A percentile compares a stretch with the other conserved stretches of the same genome.
These are phyloP conservation scores for Macroteleia sp. DNA, from an alignment of 2,888 invertebrate genomes.

Conservation along the genomic window DNA sequence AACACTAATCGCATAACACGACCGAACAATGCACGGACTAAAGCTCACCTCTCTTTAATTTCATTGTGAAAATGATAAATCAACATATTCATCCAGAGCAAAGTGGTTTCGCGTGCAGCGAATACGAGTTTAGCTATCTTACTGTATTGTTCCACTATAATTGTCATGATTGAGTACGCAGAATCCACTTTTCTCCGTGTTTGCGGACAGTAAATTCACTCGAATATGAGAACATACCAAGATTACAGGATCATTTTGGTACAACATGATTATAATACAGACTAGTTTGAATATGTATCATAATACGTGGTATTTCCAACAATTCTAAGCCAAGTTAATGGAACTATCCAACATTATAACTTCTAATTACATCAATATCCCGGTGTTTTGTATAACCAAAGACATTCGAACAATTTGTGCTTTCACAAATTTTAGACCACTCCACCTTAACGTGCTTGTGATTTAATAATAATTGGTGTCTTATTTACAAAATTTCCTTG, in stretches of 20 bases:
- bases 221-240: slow-evolving; percentile 47
- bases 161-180: slow-evolving; percentile 52
- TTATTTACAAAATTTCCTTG: no score
- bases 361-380: slow-evolving; percentile 61
- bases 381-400: no score
- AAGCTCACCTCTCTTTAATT: slow-evolving; percentile 55
- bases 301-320: slow-evolving; percentile 35
- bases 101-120: slow-evolving; percentile 51
- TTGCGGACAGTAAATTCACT: slow-evolving; percentile 54
- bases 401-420: no score
- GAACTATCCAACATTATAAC: slow-evolving; percentile 35
- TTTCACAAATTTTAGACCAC: no score
- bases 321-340: slow-evolving; percentile 33
- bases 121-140: slow-evolving; percentile 48
- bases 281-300: slow-evolving; percentile 35
- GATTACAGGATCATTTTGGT: slow-evolving; percentile 58
- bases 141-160: slow-evolving; percentile 58
- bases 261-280: slow-evolving; percentile 52
- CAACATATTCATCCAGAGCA: slow-evolving; percentile 37
- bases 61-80: slow-evolving; percentile 56
- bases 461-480: no score
- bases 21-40: slow-evolving; percentile 31
- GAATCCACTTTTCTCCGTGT: slow-evolving; percentile 53
- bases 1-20: slow-evolving; percentile 47
- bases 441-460: no score